A percentile compares a stretch with the other conserved stretches of the same genome.
Conservation (phyloP, 2,888 invertebrate species). For the Listrodromus nycthemerus region DNA sequence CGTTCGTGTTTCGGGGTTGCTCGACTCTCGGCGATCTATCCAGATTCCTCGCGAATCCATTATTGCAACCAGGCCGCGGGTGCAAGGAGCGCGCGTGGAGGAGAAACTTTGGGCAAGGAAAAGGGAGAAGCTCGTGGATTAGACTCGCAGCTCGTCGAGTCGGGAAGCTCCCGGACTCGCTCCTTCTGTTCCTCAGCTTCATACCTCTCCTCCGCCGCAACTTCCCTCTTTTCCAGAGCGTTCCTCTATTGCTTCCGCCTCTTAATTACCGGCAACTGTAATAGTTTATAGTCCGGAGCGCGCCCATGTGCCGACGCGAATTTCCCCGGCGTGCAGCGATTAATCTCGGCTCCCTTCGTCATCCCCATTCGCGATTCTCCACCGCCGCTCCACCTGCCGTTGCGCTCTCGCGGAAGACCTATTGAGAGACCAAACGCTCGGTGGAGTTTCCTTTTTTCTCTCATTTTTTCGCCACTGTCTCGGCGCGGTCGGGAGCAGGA, state of each 20-base stretch:
- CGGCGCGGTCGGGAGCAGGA: constrained; percentile 8
- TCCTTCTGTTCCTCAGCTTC: constrained; percentile 39
- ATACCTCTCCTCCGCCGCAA: background rate
- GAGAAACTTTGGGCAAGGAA: constrained; percentile 32
- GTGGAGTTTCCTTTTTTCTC: constrained; percentile 14
- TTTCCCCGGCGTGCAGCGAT: constrained; percentile 55
- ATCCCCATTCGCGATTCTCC: constrained; percentile 16
- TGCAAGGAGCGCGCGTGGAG: constrained; percentile 21
- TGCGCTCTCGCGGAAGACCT: constrained; percentile 41
- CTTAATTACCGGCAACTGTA: constrained; percentile 56
- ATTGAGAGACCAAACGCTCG: constrained; percentile 22
- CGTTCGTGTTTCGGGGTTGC: background rate
- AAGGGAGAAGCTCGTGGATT: background rate
- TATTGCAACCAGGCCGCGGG: constrained; percentile 7
- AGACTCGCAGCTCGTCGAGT: constrained; percentile 36
- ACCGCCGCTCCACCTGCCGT: constrained; percentile 16
- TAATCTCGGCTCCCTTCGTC: constrained; percentile 54
- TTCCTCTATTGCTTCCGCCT: constrained; percentile 58
- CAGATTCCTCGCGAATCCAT: background rate
- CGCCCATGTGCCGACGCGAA: constrained; percentile 46
- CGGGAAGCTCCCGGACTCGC: constrained; percentile 26
- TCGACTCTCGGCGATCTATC: background rate
- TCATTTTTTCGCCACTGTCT: constrained; percentile 24
- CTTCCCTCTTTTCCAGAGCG: constrained; percentile 44
- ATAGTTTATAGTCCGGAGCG: constrained; percentile 26